phyloP scores from a whole-genome alignment of 1,140 invertebrate species.

The Plectrocnemia conspersa region DNA sequence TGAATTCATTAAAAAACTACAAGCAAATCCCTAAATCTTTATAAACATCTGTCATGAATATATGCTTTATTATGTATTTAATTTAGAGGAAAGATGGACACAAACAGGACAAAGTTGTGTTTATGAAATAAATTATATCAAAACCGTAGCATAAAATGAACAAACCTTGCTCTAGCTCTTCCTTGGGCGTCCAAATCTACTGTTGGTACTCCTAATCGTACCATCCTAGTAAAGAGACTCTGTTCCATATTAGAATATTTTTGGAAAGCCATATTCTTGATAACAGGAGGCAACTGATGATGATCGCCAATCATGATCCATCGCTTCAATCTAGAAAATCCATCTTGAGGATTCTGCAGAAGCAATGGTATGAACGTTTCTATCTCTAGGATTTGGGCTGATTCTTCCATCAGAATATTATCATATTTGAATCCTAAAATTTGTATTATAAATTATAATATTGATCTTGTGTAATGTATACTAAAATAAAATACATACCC shows the following conservation, averaged over 20 bases:
- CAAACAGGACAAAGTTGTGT: too few relatives aligned
- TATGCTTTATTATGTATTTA: too few relatives aligned
- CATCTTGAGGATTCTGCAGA: slow-evolving; percentile 95
- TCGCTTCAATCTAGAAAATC: slow-evolving; percentile 90
- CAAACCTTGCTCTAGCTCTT: slow-evolving; percentile 76
- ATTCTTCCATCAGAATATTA: slow-evolving; percentile 99
- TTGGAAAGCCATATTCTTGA: slow-evolving; percentile 99
- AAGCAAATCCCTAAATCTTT: too few relatives aligned
- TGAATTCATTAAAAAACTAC: too few relatives aligned
- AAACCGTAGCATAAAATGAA: too few relatives aligned
- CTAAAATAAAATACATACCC: slow-evolving; percentile 50
- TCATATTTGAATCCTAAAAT: slow-evolving; percentile 86
- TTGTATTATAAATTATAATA: slow-evolving; percentile 15
- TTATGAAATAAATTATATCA: too few relatives aligned
- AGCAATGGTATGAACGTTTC: slow-evolving; percentile 99
- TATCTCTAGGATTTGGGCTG: slow-evolving; percentile 98
- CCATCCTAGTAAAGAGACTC: slow-evolving; percentile 93
- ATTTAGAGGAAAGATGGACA: too few relatives aligned
- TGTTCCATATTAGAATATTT: slow-evolving; percentile 99
- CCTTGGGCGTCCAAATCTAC: slow-evolving; percentile 97
- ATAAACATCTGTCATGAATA: too few relatives aligned
- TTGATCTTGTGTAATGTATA: neutral
- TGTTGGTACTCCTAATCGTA: slow-evolving; percentile 92
- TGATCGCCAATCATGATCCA: slow-evolving; percentile 99
- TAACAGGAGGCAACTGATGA: slow-evolving; percentile 97